These are phyloP conservation scores for Diceros bicornis DNA, from an alignment of 2,797 vertebrate species.

Conservation along the genomic window DNA sequence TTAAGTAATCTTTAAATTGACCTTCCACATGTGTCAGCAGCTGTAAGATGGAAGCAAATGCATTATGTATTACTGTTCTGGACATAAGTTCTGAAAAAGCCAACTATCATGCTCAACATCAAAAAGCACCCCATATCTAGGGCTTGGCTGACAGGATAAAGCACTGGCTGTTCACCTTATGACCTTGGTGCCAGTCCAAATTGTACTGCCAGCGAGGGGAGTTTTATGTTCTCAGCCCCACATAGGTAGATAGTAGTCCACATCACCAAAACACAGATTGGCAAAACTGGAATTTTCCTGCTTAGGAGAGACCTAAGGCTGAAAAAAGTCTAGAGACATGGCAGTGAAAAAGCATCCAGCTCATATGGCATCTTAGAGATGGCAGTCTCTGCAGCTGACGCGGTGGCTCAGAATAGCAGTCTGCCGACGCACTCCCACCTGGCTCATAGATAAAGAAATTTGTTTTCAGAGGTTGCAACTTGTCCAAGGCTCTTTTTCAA, in stretches of 20 bases:
- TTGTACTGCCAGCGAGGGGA: constrained; percentile 85
- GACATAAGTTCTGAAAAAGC: constrained; percentile 88
- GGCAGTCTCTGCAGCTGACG: constrained; percentile 79
- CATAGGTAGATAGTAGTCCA: constrained; percentile 82
- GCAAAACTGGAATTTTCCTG: constrained; percentile 73
- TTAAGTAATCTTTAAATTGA: constrained; percentile 86
- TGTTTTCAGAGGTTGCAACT: constrained; percentile 86
- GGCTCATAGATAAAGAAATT: constrained; percentile 90
- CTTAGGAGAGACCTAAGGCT: constrained; percentile 83
- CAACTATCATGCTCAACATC: constrained; percentile 88
- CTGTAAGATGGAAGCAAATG: constrained; percentile 84
- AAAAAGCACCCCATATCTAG: constrained; percentile 87
- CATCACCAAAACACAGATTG: constrained; percentile 87
- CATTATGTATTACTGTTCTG: constrained; percentile 90
- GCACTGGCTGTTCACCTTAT: constrained; percentile 89
- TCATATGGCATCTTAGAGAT: constrained; percentile 79
- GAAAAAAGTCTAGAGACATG: constrained; percentile 69
- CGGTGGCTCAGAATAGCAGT: constrained; percentile 83
- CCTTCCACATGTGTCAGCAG: constrained; percentile 79
- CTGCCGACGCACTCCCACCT: constrained; percentile 88
- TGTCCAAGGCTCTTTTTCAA: constrained; percentile 87
- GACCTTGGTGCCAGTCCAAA: constrained; percentile 89
- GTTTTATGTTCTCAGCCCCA: constrained; percentile 85
- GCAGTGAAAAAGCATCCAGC: constrained; percentile 78
- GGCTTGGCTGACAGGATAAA: constrained; percentile 89